Conservation (phyloP, 2,113 vertebrate species). For the Xyliphius kryptos region DNA sequence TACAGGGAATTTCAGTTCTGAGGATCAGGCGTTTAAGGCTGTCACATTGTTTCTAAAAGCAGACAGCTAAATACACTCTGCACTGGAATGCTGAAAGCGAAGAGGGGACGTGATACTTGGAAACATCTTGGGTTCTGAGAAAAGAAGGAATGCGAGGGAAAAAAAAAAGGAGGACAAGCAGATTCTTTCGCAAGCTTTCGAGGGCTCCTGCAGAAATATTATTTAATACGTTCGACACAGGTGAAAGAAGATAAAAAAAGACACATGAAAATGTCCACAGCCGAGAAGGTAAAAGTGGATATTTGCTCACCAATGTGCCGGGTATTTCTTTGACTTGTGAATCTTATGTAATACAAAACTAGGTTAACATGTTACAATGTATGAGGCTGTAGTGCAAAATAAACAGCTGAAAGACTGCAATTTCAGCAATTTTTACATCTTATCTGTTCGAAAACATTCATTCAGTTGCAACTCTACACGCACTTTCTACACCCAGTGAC, state of each 20-base stretch:
- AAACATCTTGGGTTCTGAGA: conserved; percentile 10
- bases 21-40: conserved; percentile 9
- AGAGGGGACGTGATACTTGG: conserved; percentile 5
- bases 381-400: not conserved
- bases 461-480: conserved; percentile 1
- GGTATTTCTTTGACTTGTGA: no score
- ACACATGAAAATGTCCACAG: not conserved
- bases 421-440: conserved; percentile 15
- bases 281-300: not conserved
- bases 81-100: conserved; percentile 20
- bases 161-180: not conserved
- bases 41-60: conserved; percentile 13
- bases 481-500: conserved; percentile 1
- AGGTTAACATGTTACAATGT: not conserved
- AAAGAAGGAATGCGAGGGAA: conserved; percentile 7
- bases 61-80: conserved; percentile 15
- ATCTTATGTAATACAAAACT: no score
- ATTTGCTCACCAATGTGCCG: no score
- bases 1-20: conserved; percentile 18
- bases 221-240: not conserved
- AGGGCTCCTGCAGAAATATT: not conserved
- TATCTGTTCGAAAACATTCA: conserved; percentile 13
- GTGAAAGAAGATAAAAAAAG: not conserved
- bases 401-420: conserved; percentile 1
- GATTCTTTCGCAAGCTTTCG: conserved; percentile 4